Evolutionary conservation across 2,888 invertebrate genomes (phyloP), one percentile per base, ranked within the genome.

Genomic region (Conchocele bisecta): DNA sequence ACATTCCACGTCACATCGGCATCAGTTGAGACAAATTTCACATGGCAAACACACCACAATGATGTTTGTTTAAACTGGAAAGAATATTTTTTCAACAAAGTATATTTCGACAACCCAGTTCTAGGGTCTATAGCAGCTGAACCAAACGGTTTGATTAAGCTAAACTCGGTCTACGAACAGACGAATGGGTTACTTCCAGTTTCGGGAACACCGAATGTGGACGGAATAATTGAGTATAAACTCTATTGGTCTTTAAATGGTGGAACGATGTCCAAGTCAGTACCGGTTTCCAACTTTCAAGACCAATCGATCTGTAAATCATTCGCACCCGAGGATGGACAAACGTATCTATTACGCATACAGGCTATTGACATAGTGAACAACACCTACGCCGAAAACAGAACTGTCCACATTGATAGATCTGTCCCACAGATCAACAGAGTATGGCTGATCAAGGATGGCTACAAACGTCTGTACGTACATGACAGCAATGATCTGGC

Each of bases 141-240:
- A 17, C 44, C 46, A 20, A 33, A 56, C 24, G n/a, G n/a, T n/a
- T n/a, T n/a, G n/a, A n/a, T n/a, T n/a, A n/a, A n/a, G n/a, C n/a
- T n/a, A n/a, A n/a, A n/a, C n/a, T 72, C 65, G 2, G 48, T 50
- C 2, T 83, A 83, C 44, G 83, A 83, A 22, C 80, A 83, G 39
- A 63, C 33, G 22, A 48, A 57, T 15, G 80, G 79, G n/a, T 4
- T 35, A 5, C 48, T 83, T 15, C 72, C 83, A 3, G 53, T 74
- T 4, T 33, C 39, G 15, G 83, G 83, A 13, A 83, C 80, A 1
- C 41, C 44, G 46, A 79, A 81, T 39, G 66, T 82, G 0, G 29
- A 72, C 13, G 83, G 83, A 1, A 63, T 83, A 3, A 51, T 57
- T 3, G 37, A 51, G 13, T 81, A 67, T 48, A 50, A 50, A n/a